phyloP scores from a whole-genome alignment of 2,113 vertebrate species.

The Ovis canadensis region DNA sequence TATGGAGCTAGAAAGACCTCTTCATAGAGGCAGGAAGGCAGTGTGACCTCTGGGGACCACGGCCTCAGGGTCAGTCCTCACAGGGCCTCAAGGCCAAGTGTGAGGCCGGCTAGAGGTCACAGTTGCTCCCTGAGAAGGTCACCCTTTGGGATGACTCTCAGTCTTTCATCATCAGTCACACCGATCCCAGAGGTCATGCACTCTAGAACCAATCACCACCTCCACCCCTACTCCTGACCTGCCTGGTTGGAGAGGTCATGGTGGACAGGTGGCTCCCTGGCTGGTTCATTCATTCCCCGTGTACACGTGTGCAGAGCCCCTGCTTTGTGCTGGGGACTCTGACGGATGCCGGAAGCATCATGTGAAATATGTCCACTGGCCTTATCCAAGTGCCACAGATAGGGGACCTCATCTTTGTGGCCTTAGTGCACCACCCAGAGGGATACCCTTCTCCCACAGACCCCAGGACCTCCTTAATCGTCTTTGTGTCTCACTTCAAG shows the following conservation, averaged over 20 bases:
- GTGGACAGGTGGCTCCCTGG: neutral
- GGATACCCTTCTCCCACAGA: neutral
- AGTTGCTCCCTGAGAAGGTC: neutral
- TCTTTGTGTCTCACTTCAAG: neutral
- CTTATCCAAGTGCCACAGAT: accelerated
- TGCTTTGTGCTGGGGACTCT: neutral
- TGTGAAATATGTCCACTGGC: accelerated
- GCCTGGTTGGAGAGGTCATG: accelerated
- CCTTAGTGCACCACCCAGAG: accelerated
- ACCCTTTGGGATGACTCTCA: too few species aligned
- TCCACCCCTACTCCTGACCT: neutral
- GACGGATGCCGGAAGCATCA: neutral
- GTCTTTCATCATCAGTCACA: neutral
- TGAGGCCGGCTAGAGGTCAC: neutral
- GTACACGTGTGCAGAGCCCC: accelerated
- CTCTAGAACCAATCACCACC: neutral
- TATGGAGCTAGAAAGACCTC: accelerated
- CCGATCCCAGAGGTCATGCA: accelerated
- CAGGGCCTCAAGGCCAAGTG: neutral
- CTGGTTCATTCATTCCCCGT: neutral
- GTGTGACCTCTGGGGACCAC: accelerated
- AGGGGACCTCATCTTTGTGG: neutral
- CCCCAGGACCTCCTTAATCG: accelerated
- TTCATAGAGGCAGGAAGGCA: neutral
- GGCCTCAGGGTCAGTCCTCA: neutral